Base-by-base conservation (phyloP, 2,888 invertebrate genomes). In the Unio pictorum region DNA sequence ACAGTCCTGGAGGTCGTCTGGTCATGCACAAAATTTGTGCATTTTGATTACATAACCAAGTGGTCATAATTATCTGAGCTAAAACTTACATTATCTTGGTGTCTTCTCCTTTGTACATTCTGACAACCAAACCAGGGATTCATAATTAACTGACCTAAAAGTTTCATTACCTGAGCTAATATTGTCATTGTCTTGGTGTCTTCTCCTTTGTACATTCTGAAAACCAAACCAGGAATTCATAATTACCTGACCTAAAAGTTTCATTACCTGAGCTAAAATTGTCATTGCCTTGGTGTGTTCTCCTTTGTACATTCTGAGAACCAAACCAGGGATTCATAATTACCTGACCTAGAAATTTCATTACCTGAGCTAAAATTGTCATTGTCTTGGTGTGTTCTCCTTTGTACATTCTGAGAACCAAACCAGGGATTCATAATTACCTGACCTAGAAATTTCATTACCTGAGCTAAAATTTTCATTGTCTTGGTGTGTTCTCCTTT, bases 401-500 rank as follows among this genome's bases (percentile, higher is more conserved):
- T 34, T 34, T 34, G 34, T 34, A 34, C 7, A 34, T 34, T 34
- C 1, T 34, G 34, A 34, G 7, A 7, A 7, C 34, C 34, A 1
- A 34, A 34, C 8, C 34, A 34, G 1, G 34, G 34, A 34, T 1
- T 34, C 8, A 34, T 34, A 34, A 34, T 66, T 72, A 84, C 23
- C 23, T 23, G 23, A 23, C 23, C 23, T 23, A 23, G 23, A 23
- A 23, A 23, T 23, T 23, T 23, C 23, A 23, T 23, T 23, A 23
- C 92, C 78, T 94, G 94, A 68, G 94, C 94, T 60, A 95, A 91
- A 54, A 93, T 91, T 80, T 93, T 93, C 83, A 94, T 93, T 0
- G 95, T 93, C 82, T 94, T 93, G 0, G 95, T 93, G 87, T 96
- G 96, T 87, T 96, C 95, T 0, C 95, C 95, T 75, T 94, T 93